phyloP scores from a whole-genome alignment of 2,113 vertebrate species.

The Dryoscopus gambensis region DNA sequence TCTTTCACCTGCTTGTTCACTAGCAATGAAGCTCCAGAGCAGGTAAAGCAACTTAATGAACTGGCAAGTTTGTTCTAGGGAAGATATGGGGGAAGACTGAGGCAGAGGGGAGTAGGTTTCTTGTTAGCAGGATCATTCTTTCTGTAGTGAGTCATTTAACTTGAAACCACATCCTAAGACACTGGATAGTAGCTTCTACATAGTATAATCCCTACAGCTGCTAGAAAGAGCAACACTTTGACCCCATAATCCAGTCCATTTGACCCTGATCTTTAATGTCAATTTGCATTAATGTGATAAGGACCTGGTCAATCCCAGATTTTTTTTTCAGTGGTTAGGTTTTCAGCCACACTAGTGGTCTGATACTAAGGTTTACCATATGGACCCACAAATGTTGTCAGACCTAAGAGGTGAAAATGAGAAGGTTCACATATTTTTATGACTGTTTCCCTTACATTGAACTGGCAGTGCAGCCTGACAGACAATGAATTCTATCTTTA shows the following conservation, averaged over 20 bases:
- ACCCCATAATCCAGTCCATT: neutral
- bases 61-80: neutral
- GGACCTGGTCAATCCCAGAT: neutral
- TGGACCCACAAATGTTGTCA: neutral
- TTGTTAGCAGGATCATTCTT: neutral
- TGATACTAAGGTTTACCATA: neutral
- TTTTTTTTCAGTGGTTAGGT: neutral
- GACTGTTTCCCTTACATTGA: neutral
- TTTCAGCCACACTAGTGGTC: neutral
- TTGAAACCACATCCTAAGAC: neutral
- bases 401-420: neutral
- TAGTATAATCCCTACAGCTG: neutral
- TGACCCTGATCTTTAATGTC: neutral
- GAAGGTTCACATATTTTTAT: neutral
- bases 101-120: neutral
- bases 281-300: neutral
- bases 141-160: neutral
- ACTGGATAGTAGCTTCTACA: neutral
- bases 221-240: neutral
- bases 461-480: neutral
- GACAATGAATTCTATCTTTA: neutral
- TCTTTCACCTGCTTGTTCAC: neutral
- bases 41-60: neutral
- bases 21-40: neutral
- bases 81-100: neutral